Base-by-base conservation (phyloP, 2,888 invertebrate genomes). In the Eucriotettix oculatus region DNA sequence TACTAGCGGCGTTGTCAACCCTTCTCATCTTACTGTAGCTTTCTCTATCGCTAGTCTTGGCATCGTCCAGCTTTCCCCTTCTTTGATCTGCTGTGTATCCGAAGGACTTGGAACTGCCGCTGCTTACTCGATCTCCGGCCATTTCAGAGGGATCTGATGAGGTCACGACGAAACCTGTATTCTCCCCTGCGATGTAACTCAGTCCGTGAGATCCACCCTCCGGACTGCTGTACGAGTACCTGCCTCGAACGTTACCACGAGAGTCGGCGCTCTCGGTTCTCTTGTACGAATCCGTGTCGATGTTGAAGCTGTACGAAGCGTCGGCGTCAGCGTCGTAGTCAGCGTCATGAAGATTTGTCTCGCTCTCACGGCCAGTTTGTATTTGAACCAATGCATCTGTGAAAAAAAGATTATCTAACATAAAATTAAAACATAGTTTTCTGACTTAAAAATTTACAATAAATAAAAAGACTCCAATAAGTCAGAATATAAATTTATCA, bases 241-340 rank as follows among this genome's bases (percentile, higher is more conserved):
- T 63, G 14, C 71, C 71, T 54, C 64, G 61, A 12, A 70, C 65
- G 56, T 69, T 69, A 10, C 69, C 69, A 56, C 57, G 52, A 16
- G 65, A 59, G 66, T 70, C 69, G 1, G 69, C 65, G n/a, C 65
- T 60, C 64, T 71, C 70, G 7, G 65, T 62, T 16, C 68, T 58
- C 60, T 67, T 67, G 61, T 67, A 68, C 16, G 61, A 61, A 43
- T 65, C 67, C 11, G 70, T 67, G 56, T 69, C 67, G 52, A 67
- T 65, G 14, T 62, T 54, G 60, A 71, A 71, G 41, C 63, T 64
- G 61, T 72, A 71, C 9, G 70, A 69, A 12, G 68, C 69, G 63
- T 69, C 70, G 10, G 66, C 62, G 56, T 64, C 66, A 29, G 64
- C 66, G 17, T 64, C 64, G 59, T 66, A 66, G 58, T 64, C 54